Evolutionary conservation across 2,888 invertebrate genomes (phyloP).

Genomic region (Macrophya annulata): DNA sequence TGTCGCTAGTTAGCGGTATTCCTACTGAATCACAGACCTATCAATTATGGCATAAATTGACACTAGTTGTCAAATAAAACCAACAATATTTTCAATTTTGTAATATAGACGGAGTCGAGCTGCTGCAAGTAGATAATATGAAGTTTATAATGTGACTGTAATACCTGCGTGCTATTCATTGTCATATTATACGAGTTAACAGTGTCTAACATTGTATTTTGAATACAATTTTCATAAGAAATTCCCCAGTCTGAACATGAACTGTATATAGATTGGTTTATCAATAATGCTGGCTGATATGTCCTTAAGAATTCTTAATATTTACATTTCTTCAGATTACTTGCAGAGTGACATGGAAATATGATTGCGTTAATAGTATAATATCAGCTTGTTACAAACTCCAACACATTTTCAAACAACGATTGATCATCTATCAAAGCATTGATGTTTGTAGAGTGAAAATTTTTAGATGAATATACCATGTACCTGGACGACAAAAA

Average conservation of each 20-base stretch:
- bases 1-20: constrained; percentile 64
- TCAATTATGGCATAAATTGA: constrained; percentile 64
- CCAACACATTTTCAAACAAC: constrained; percentile 17
- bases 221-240: constrained; percentile 29
- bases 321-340: constrained; percentile 29
- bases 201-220: constrained; percentile 13
- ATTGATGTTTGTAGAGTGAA: neutral
- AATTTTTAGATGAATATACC: neutral
- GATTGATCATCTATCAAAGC: neutral
- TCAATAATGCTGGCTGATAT: neutral
- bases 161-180: constrained; percentile 55
- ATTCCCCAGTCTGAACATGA: neutral
- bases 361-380: constrained; percentile 3
- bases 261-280: neutral
- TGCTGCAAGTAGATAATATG: constrained; percentile 11
- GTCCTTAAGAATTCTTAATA: neutral
- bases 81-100: constrained; percentile 72
- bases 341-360: constrained; percentile 16
- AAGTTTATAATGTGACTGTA: constrained; percentile 55
- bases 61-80: constrained; percentile 70
- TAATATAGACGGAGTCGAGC: constrained; percentile 65
- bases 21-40: constrained; percentile 69
- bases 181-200: neutral
- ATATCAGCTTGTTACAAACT: neutral
- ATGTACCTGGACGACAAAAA: neutral